Evolutionary conservation across 2,113 vertebrate genomes (phyloP).

Genomic region (Lepus americanus): DNA sequence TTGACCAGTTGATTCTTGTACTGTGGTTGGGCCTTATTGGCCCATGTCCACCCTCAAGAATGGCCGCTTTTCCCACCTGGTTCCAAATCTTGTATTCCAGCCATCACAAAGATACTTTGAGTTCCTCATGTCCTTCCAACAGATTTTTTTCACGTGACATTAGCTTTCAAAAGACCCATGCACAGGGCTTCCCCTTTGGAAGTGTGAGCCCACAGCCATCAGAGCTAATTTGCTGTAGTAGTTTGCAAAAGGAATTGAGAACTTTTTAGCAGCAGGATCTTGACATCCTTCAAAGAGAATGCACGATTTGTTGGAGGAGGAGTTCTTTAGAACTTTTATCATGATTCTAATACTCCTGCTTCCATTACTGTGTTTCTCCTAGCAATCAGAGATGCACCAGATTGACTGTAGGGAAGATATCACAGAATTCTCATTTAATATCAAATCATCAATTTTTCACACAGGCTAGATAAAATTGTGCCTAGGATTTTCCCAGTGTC

Average conservation of each 20-base stretch:
- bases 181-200: neutral
- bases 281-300: neutral
- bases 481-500: neutral
- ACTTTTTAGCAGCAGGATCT: neutral
- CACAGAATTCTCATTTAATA: slow-evolving; percentile 4
- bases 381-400: neutral
- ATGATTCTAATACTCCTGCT: neutral
- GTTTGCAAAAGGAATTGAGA: neutral
- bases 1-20: neutral
- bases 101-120: rapidly evolving
- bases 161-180: neutral
- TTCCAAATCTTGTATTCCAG: neutral
- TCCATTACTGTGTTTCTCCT: neutral
- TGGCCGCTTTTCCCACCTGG: rapidly evolving
- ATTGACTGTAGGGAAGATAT: no score
- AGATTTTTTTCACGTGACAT: neutral
- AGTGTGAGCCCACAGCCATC: neutral
- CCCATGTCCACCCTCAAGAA: neutral
- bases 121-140: neutral
- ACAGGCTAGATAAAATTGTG: neutral
- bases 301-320: neutral
- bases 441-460: neutral
- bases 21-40: rapidly evolving
- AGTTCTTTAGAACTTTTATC: neutral
- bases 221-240: neutral